Conservation (phyloP, 2,113 vertebrate species). For the Bubo bubo region DNA sequence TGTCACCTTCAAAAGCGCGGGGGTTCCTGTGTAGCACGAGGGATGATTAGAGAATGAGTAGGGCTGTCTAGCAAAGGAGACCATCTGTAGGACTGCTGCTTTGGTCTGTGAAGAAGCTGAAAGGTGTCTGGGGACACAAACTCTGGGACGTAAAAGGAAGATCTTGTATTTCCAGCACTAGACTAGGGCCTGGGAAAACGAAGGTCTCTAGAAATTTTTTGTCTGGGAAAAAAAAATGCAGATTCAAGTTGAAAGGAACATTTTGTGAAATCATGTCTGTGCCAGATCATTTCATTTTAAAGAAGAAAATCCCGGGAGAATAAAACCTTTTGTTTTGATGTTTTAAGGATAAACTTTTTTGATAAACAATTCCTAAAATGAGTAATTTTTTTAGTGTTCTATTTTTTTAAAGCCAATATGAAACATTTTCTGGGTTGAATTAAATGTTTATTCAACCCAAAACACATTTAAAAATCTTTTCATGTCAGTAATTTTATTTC, state of each 20-base stretch:
- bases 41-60: neutral
- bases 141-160: neutral
- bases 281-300: conserved; percentile 13
- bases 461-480: neutral
- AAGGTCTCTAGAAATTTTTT: neutral
- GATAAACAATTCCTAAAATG: neutral
- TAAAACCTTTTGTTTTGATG: neutral
- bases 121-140: neutral
- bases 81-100: conserved; percentile 24
- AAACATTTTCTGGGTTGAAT: neutral
- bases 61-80: neutral
- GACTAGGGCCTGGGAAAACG: conserved; percentile 10
- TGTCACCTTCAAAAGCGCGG: conserved; percentile 5
- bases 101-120: neutral
- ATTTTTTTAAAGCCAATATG: neutral
- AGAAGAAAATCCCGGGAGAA: neutral
- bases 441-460: neutral
- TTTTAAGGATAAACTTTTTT: neutral
- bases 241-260: neutral
- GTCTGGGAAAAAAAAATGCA: neutral
- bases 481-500: neutral
- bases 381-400: neutral
- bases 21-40: neutral
- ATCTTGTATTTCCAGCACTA: neutral
- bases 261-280: conserved; percentile 5